Base-by-base conservation (phyloP, 2,113 vertebrate species). In the Limnothrissa miodon region DNA sequence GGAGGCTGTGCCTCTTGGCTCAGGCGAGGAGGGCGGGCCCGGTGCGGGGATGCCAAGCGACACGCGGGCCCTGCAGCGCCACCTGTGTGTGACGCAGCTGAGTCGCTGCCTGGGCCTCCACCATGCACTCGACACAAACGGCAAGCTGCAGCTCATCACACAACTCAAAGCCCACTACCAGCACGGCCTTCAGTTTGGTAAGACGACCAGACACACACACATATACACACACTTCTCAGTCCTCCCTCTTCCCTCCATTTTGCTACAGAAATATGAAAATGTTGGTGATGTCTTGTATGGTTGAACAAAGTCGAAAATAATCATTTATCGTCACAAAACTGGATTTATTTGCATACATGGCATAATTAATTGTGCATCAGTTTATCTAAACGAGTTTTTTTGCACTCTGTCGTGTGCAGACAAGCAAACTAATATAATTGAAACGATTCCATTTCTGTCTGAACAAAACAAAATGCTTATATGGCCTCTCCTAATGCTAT, bases 161-260 rank as follows among this genome's bases (percentile, higher is more conserved):
- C 96, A 99, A 88, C 88, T 99, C 82, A 98, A 97, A 93, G 82
- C 93, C 39, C 95, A 97, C 90, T 99, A 99, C 84, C 97, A 84
- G 10, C 96, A 99, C 0, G 98, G 98, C 5, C 87, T 99, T 36
- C 93, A 96, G 87, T 99, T 99, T 15, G 98, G 98, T 99, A 88
- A 96, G 97, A 42, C 11, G 5, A 59, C 17, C 5, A 59, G 9
- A 74, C 62, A 36, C 62, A 70, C 66, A 39, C 9, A 74, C 66
- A n/a, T n/a, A 74, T 29, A 36, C 62, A 70, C 66, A 39, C 9
- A 74, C 66, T n/a, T 11, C 25, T 13, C 9, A 33, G 13, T 11
- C 66, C n/a, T n/a, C 5, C 66, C 11, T 11, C 5, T 29, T 15
- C 25, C 29, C 25, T 13, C 62, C 66, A 66, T 13, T 4, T n/a